phyloP scores from a whole-genome alignment of 2,797 vertebrate genomes.

The Argentina silus region DNA sequence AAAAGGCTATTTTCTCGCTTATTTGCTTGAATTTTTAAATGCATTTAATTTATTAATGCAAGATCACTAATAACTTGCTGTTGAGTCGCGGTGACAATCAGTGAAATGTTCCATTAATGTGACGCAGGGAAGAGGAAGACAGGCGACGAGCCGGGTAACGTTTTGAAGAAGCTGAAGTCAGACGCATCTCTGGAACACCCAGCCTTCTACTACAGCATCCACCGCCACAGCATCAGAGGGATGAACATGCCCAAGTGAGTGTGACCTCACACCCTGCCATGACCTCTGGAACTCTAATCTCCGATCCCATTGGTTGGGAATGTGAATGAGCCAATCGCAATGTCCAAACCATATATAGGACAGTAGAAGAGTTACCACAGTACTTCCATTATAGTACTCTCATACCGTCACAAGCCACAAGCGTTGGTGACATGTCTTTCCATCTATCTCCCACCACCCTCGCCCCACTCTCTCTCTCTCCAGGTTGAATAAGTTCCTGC shows the following conservation, averaged over 20 bases:
- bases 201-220: slow-evolving; percentile 96
- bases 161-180: slow-evolving; percentile 84
- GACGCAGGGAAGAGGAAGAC: slow-evolving; percentile 88
- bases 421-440: not conserved
- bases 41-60: too few species aligned
- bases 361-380: too few species aligned
- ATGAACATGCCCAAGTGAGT: slow-evolving; percentile 99
- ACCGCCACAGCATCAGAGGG: slow-evolving; percentile 94
- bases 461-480: not conserved
- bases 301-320: too few species aligned
- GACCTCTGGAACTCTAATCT: too few species aligned
- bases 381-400: too few species aligned
- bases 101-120: not conserved
- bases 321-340: too few species aligned
- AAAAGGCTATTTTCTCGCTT: too few species aligned
- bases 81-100: too few species aligned
- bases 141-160: slow-evolving; percentile 72
- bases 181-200: slow-evolving; percentile 88
- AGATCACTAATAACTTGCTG: too few species aligned
- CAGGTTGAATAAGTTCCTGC: slow-evolving; percentile 95
- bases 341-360: too few species aligned
- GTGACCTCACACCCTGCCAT: not conserved
- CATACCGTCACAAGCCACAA: too few species aligned
- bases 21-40: too few species aligned
- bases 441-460: not conserved